Evolutionary conservation across 2,113 vertebrate species (phyloP), one percentile per base, ranked within the genome.

Genomic region (Conger conger): DNA sequence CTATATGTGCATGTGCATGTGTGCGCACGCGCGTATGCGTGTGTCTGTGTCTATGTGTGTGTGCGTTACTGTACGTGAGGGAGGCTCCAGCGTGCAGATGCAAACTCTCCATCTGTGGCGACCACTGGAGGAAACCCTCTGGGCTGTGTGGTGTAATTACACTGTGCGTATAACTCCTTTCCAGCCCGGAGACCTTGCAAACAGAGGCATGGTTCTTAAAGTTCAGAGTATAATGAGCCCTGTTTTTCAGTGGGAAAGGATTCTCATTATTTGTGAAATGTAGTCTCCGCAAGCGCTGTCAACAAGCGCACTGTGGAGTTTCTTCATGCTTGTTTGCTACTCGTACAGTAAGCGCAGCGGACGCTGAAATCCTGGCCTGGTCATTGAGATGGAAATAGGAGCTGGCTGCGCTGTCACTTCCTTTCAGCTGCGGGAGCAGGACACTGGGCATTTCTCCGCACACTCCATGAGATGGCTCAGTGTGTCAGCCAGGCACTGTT

Each of bases 371-470:
- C 63, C 36, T 81, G 79, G 42, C 68, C 73, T 60, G 42, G 30
- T 11, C 79, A 20, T 57, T 40, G 68, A 79, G 68, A 85, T 85
- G 83, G 80, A 60, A 57, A 84, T 82, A 37, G 33, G 83, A 82
- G 78, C 45, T 80, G 81, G 83, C 76, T 30, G 68, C 79, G 63
- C 50, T 76, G 81, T 85, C 76, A 38, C 45, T 82, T 80, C 33
- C 35, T 37, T 68, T 68, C 37, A 42, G 60, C 54, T 78, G 16
- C 54, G 82, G 13, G 30, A 78, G 35, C 30, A 13, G n/a, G 20
- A 76, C 82, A 33, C 38, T 45, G 73, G 73, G 8, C 27, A 35
- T 77, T 38, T 68, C 82, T 63, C 57, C 30, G 36, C 42, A 27
- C 38, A 30, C 15, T 77, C 11, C 3, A 3, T 50, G 73, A 53